Conservation (phyloP, 2,888 invertebrate genomes). For the Brachyptera risi region DNA sequence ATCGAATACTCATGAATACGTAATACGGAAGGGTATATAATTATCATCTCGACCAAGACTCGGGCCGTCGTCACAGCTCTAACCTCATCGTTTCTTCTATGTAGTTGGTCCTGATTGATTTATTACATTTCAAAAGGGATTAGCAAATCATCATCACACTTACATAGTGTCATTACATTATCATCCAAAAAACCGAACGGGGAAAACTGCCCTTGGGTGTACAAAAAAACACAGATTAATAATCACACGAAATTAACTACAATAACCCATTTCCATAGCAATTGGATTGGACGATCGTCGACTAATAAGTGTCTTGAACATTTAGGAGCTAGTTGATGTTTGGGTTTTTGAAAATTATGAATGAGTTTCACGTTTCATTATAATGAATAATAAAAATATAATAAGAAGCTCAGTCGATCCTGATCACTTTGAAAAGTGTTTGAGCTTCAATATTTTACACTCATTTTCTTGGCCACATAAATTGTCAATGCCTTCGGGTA, state of each 20-base stretch:
- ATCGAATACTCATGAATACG: constrained; percentile 16
- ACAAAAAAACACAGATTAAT: neutral
- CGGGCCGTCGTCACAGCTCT: neutral
- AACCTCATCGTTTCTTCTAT: too few relatives aligned
- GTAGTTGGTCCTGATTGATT: neutral
- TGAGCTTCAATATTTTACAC: neutral
- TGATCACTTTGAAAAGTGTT: neutral
- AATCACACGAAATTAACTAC: constrained; percentile 8
- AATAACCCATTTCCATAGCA: neutral
- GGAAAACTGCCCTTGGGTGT: neutral
- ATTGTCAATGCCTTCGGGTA: constrained; percentile 1
- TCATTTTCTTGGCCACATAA: neutral
- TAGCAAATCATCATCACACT: constrained; percentile 18
- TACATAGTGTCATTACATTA: constrained; percentile 14
- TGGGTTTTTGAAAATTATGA: too few relatives aligned
- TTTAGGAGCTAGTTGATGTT: too few relatives aligned
- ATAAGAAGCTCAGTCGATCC: neutral
- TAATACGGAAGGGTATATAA: constrained; percentile 7
- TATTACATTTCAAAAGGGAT: neutral
- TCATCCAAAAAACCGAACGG: constrained; percentile 7
- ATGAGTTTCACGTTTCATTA: neutral
- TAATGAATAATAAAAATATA: neutral
- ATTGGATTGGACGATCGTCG: too few relatives aligned
- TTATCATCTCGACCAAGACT: neutral
- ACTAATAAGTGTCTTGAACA: too few relatives aligned